These are phyloP conservation scores for Vicugna pacos DNA, from an alignment of 2,113 vertebrate genomes.

Conservation along the genomic window DNA sequence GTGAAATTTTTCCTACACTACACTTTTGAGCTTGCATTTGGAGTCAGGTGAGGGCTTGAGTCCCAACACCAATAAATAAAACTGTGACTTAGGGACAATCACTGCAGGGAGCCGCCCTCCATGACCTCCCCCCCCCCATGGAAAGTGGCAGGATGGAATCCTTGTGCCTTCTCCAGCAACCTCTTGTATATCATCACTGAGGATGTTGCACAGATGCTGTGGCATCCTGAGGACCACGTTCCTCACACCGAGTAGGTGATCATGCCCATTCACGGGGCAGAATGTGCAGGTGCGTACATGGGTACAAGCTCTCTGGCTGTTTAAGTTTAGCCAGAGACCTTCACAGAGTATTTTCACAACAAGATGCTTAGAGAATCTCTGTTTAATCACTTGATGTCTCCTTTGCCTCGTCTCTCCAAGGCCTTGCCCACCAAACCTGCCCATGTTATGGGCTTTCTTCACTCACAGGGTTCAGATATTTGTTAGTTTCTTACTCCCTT, in stretches of 20 bases:
- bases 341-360: background rate
- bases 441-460: rapidly evolving
- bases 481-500: rapidly evolving
- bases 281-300: rapidly evolving
- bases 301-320: background rate
- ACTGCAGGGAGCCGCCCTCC: no score
- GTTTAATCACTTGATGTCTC: background rate
- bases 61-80: no score
- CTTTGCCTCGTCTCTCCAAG: background rate
- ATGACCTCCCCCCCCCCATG: rapidly evolving
- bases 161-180: background rate
- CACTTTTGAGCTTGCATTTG: background rate
- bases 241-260: rapidly evolving
- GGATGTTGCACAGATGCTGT: rapidly evolving
- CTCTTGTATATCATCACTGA: rapidly evolving
- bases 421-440: rapidly evolving
- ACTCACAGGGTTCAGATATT: rapidly evolving
- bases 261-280: rapidly evolving
- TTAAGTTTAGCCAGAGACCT: background rate
- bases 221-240: rapidly evolving
- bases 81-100: no score
- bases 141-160: background rate
- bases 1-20: background rate
- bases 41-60: background rate
- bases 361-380: rapidly evolving